Base-by-base conservation (phyloP, 2,888 invertebrate species). In the Drosophila rellima region DNA sequence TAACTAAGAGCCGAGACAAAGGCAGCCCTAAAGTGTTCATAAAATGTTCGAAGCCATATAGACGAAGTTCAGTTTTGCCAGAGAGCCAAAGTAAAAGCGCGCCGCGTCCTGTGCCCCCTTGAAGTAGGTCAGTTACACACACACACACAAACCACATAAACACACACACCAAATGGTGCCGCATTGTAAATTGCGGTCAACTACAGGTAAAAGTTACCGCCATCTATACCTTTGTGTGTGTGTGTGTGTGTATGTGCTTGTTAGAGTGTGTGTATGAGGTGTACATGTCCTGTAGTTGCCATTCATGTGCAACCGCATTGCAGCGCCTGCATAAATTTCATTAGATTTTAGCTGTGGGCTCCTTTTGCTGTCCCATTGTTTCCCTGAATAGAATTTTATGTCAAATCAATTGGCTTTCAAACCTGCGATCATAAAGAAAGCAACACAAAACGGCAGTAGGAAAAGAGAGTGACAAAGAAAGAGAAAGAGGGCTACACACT, bases 241-340 rank as follows among this genome's bases (percentile, higher is more conserved):
- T 47, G 40, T 60, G 48, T 54, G 20, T 39, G 13, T 39, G 29
- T 48, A 11, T 57, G 26, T 63, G 60, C n/a, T n/a, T n/a, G n/a
- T n/a, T n/a, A n/a, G n/a, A n/a, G n/a, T 48, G n/a, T 57, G 26
- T 63, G 60, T 70, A 39, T n/a, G 11, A 56, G 63, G 56, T 70
- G 61, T 64, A 65, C 56, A 65, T 69, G 75, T 69, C 70, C 48
- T 74, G 70, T 73, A 70, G 73, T 68, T 70, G 63, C 72, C 71
- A 70, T 87, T 82, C 75, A 81, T 73, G 75, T 78, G 75, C 84
- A 79, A 64, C 83, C 82, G 88, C 83, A 83, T 67, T 83, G 83
- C 83, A 85, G 88, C 88, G 80, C 77, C 80, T 88, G 83, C 85
- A 83, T 83, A 88, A 83, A 83, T 83, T 88, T 83, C 88, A 83